Base-by-base conservation (phyloP, 2,113 vertebrate species). In the Dermatemys mawii region DNA sequence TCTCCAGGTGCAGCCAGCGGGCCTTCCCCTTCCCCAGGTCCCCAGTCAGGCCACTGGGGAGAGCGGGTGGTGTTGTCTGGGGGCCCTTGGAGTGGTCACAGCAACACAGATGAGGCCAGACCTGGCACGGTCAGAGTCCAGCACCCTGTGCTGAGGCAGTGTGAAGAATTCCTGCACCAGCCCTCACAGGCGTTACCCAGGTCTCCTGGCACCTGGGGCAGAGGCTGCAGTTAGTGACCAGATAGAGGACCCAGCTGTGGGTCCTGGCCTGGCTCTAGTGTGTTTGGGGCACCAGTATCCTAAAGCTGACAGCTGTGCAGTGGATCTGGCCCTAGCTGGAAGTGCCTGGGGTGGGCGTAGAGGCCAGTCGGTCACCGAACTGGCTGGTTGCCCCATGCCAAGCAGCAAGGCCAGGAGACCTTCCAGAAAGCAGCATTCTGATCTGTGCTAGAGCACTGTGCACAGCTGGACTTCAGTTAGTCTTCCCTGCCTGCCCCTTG, bases 221-320 rank as follows among this genome's bases (percentile, higher is more conserved):
- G 48, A 22, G 10, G 67, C 48, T 1, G 24, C 44, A 6, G 1
- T 3, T 1, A 21, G 29, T 13, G 29, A 76, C 24, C n/a, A 1
- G 26, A 27, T 13, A 50, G 8, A 38, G 53, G 38, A 73, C 29
- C 17, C 19, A 2, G 19, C 14, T 17, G 29, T 63, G 32, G 7
- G 32, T 4, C 3, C 32, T 63, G 16, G 60, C 35, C 63, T n/a
- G 32, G 63, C 17, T 38, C 63, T 70, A 11, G 10, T 13, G 60
- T n/a, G 17, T n/a, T 35, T 38, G 35, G 63, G 63, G n/a, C 35
- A 21, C 63, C 19, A 5, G 35, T 19, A 8, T n/a, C 32, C 60
- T 67, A 67, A 35, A 35, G 35, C 60, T 67, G 35, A 35, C 13
- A 32, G 32, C 35, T 67, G 16, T 19, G 63, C 17, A 22, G n/a